These are phyloP conservation scores for Propithecus coquereli DNA, from an alignment of 2,113 vertebrate genomes.

Conservation along the genomic window DNA sequence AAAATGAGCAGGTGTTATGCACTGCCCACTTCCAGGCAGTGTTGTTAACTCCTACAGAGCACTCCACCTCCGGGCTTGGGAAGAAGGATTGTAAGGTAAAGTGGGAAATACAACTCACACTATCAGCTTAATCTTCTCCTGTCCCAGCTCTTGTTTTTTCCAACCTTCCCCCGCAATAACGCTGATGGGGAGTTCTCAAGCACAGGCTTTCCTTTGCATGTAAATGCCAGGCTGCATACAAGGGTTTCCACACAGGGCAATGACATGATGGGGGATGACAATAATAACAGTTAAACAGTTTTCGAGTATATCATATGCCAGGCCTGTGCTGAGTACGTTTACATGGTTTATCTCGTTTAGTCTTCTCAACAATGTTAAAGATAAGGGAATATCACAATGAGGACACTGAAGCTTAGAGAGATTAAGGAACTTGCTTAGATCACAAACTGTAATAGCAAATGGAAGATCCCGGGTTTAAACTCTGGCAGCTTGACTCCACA, in stretches of 20 bases:
- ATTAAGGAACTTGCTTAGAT: neutral
- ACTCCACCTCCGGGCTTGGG: neutral
- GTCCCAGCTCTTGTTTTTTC: neutral
- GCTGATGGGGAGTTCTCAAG: neutral
- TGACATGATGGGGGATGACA: neutral
- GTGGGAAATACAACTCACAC: neutral
- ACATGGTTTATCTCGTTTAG: neutral
- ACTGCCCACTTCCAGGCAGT: slow-evolving; percentile 43
- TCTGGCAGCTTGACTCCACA: neutral
- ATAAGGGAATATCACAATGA: neutral
- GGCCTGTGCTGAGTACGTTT: neutral
- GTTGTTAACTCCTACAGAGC: neutral
- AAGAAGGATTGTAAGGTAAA: neutral
- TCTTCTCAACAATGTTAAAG: neutral
- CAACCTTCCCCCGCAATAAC: neutral
- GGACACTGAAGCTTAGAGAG: neutral
- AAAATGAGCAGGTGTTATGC: slow-evolving; percentile 64
- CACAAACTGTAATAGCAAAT: neutral
- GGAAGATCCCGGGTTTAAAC: neutral
- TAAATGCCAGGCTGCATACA: neutral
- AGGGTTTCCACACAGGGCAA: neutral
- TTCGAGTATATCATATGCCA: neutral
- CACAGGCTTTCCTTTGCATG: neutral
- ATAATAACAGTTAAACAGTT: neutral
- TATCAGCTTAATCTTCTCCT: neutral